Evolutionary conservation across 2,888 invertebrate genomes (phyloP).

Genomic region (Frankliniella fusca): DNA sequence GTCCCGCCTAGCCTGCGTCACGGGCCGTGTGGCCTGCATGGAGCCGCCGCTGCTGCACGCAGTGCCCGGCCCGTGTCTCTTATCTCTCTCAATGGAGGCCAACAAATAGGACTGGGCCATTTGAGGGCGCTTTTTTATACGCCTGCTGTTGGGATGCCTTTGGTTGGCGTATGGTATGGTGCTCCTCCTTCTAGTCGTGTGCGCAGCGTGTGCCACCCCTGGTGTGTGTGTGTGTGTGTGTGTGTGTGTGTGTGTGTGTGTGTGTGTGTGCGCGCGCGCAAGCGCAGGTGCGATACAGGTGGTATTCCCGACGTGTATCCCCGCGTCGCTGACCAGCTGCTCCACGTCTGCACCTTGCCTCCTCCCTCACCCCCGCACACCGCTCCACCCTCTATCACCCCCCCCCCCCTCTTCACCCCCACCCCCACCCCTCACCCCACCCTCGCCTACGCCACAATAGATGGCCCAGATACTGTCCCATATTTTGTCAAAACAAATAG

Average conservation of each 20-base stretch:
- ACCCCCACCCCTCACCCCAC: not conserved
- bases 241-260: not conserved
- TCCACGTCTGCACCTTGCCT: not conserved
- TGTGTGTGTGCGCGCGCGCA: not conserved
- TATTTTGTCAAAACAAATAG: constrained; percentile 21
- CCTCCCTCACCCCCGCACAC: not conserved
- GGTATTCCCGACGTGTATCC: not conserved
- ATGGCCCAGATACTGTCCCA: not conserved
- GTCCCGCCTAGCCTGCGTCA: not conserved
- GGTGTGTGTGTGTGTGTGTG: not conserved
- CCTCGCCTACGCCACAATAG: not conserved
- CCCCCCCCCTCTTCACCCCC: not conserved
- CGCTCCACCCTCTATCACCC: not conserved
- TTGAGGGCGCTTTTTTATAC: no score
- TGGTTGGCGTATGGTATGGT: no score
- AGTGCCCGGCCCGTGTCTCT: no score
- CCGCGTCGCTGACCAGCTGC: constrained; percentile 3
- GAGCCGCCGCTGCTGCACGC: no score
- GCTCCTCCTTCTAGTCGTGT: not conserved
- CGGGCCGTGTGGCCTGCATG: no score
- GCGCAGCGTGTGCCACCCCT: not conserved
- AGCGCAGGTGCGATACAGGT: constrained; percentile 18
- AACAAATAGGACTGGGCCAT: no score
- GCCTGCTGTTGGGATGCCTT: no score
- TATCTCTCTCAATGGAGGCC: no score